These are phyloP conservation scores for Sussaba pulchella DNA, from an alignment of 2,888 invertebrate genomes.

Conservation along the genomic window DNA sequence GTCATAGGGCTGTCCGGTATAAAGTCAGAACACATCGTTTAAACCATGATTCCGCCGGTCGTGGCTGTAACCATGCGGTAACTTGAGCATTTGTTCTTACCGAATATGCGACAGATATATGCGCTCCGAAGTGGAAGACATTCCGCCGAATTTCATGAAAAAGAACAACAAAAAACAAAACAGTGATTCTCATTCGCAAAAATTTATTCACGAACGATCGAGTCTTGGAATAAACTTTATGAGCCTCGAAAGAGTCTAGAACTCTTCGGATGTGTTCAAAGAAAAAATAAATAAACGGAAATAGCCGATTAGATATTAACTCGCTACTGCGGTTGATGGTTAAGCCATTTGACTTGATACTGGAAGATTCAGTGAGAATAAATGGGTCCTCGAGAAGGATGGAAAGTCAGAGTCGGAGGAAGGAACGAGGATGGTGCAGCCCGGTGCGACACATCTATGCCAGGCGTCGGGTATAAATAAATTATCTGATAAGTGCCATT, in stretches of 20 bases:
- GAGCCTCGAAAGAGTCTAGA: too few relatives aligned
- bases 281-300: background rate
- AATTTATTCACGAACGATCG: background rate
- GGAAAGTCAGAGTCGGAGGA: conserved; percentile 2
- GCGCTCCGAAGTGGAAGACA: background rate
- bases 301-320: conserved; percentile 18
- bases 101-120: background rate
- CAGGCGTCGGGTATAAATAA: conserved; percentile 53
- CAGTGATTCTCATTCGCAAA: background rate
- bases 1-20: conserved; percentile 17
- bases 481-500: conserved; percentile 63
- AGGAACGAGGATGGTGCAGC: conserved; percentile 3
- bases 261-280: background rate
- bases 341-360: background rate
- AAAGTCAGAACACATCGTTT: conserved; percentile 30
- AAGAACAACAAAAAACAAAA: background rate
- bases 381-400: conserved; percentile 1
- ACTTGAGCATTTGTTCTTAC: background rate
- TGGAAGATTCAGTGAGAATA: conserved; percentile 26
- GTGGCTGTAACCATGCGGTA: too few relatives aligned
- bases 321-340: background rate
- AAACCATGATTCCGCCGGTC: conserved; percentile 13
- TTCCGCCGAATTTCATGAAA: conserved; percentile 57
- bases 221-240: background rate
- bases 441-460: background rate